phyloP scores from a whole-genome alignment of 2,888 invertebrate species.

The Agrotis exclamationis region DNA sequence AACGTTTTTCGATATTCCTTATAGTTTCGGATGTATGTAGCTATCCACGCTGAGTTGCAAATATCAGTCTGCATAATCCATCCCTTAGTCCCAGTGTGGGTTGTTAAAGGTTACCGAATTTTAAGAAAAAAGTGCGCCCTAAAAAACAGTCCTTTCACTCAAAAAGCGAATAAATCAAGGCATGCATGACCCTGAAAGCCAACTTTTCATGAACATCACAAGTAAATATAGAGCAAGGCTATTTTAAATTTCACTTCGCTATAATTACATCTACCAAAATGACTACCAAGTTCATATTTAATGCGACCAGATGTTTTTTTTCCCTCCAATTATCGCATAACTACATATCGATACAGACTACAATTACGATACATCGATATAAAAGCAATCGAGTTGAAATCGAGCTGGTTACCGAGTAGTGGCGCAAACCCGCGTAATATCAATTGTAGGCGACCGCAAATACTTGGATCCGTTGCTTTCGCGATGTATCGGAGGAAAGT shows the following conservation, averaged over 20 bases:
- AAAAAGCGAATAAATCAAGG: neutral
- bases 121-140: no score
- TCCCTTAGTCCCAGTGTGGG: no score
- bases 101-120: no score
- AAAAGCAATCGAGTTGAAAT: slow-evolving; percentile 66
- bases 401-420: slow-evolving; percentile 64
- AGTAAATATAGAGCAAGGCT: neutral
- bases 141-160: neutral
- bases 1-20: no score
- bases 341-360: slow-evolving; percentile 44
- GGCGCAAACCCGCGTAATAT: slow-evolving; percentile 82
- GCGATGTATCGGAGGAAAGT: slow-evolving; percentile 85
- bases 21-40: no score
- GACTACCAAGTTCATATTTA: slow-evolving; percentile 22
- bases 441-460: slow-evolving; percentile 88
- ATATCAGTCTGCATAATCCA: no score
- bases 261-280: slow-evolving; percentile 21
- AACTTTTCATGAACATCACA: neutral
- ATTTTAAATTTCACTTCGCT: slow-evolving; percentile 24
- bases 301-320: slow-evolving; percentile 23
- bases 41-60: no score
- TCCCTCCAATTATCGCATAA: slow-evolving; percentile 45
- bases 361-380: slow-evolving; percentile 64
- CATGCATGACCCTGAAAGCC: neutral
- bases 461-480: slow-evolving; percentile 85